Conservation (phyloP, 92 coral and sea anemone genomes). For the Palythoa grandis region DNA sequence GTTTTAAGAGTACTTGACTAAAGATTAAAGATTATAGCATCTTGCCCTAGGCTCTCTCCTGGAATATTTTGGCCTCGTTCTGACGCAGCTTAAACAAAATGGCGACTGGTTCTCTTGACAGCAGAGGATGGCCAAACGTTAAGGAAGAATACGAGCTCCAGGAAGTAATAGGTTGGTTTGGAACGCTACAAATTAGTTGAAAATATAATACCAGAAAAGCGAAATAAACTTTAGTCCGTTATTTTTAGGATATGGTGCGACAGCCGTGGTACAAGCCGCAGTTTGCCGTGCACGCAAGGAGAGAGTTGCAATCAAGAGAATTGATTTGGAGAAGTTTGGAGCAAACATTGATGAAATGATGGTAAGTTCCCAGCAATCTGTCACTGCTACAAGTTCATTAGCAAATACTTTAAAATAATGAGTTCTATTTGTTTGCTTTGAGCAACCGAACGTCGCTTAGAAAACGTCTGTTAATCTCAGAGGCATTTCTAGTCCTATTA, state of each 20-base stretch:
- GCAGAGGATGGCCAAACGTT: slow-evolving; percentile 88
- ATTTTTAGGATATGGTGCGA: slow-evolving; percentile 89
- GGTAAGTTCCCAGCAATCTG: slow-evolving; percentile 53
- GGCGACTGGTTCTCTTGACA: slow-evolving; percentile 77
- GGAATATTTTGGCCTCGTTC: slow-evolving; percentile 10
- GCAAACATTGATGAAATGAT: slow-evolving; percentile 99
- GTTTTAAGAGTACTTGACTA: too few species aligned
- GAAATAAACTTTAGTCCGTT: not conserved
- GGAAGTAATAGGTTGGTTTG: slow-evolving; percentile 90
- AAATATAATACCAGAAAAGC: not conserved
- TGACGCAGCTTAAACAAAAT: slow-evolving; percentile 40
- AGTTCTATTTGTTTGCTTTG: not conserved
- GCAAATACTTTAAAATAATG: not conserved
- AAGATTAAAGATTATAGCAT: too few species aligned
- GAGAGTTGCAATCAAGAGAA: slow-evolving; percentile 96
- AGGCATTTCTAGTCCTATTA: too few species aligned
- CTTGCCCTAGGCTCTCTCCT: slow-evolving; percentile 8
- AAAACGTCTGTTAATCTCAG: too few species aligned
- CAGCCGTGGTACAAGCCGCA: slow-evolving; percentile 99
- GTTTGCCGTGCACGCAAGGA: slow-evolving; percentile 75
- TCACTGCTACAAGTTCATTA: too few species aligned
- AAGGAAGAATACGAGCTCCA: slow-evolving; percentile 86
- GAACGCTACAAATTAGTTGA: not conserved
- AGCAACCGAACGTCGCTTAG: too few species aligned
- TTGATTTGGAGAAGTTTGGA: slow-evolving; percentile 97